Conservation (phyloP, 2,113 vertebrate genomes). For the Heterochromis multidens region DNA sequence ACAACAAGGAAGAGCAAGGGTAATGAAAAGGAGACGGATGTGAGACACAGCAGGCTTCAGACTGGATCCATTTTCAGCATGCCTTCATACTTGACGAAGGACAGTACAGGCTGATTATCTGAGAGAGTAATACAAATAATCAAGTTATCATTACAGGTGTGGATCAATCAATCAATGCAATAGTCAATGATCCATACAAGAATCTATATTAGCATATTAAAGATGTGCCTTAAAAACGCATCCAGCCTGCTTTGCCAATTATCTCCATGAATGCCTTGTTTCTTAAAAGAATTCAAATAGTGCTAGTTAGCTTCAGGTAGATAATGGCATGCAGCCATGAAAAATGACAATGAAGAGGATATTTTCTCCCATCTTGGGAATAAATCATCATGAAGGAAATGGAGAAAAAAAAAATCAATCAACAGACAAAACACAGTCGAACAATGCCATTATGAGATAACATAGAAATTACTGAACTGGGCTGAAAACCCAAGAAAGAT, state of each 20-base stretch:
- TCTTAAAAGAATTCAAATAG: background rate
- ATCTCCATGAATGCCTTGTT: background rate
- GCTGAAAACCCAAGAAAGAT: background rate
- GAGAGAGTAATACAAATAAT: background rate
- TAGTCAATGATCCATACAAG: background rate
- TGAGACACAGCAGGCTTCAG: background rate
- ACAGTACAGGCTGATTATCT: background rate
- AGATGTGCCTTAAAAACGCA: background rate
- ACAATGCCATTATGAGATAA: background rate
- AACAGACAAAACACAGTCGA: background rate
- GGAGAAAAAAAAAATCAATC: background rate
- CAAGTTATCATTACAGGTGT: background rate
- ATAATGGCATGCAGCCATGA: too few species aligned
- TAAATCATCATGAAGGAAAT: too few species aligned
- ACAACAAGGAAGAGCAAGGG: background rate
- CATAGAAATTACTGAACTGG: background rate
- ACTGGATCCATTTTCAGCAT: slow-evolving; percentile 5
- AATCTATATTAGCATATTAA: background rate
- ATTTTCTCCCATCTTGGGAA: too few species aligned
- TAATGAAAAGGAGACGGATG: background rate
- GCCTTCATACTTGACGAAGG: background rate
- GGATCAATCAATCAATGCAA: background rate
- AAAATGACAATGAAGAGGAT: too few species aligned
- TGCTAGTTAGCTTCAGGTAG: background rate
- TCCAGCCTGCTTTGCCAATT: background rate